Percentiles rank a stretch among this genome's conserved stretches.
Evolutionary conservation across 2,797 vertebrate genomes (phyloP).

Genomic region (Carduelis carduelis): DNA sequence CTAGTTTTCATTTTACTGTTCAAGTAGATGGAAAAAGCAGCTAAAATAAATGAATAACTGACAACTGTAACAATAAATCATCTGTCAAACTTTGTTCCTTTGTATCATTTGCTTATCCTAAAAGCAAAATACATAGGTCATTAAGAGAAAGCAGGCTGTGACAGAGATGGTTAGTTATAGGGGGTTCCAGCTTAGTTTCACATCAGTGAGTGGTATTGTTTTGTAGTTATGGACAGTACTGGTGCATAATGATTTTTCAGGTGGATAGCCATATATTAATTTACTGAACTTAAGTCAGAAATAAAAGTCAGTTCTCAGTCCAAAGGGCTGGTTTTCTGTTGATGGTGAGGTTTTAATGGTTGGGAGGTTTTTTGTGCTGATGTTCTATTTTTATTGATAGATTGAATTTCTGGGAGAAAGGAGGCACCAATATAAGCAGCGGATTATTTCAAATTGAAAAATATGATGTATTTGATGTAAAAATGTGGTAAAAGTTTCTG

Average conservation of each 20-base stretch:
- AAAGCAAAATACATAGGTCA: background rate
- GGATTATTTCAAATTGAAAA: slow-evolving; percentile 67
- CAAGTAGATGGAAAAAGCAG: background rate
- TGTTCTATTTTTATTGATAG: slow-evolving; percentile 52
- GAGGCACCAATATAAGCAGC: slow-evolving; percentile 50
- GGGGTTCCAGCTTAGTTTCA: background rate
- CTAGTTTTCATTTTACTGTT: background rate
- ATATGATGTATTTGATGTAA: slow-evolving; percentile 12
- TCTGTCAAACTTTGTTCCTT: background rate
- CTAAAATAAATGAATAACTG: background rate
- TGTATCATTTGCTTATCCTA: background rate
- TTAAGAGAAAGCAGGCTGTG: background rate
- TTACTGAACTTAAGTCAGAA: background rate
- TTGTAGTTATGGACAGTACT: background rate
- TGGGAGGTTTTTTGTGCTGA: background rate
- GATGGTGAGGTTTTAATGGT: background rate
- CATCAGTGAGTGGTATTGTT: background rate
- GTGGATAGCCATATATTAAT: background rate
- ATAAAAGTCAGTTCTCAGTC: slow-evolving; percentile 22
- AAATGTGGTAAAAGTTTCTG: slow-evolving; percentile 56
- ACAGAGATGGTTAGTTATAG: background rate
- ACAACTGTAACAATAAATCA: background rate
- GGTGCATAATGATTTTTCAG: background rate
- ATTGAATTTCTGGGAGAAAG: slow-evolving; percentile 56
- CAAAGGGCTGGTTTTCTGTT: background rate